phyloP scores from a whole-genome alignment of 2,113 vertebrate species.

The Colaptes auratus region DNA sequence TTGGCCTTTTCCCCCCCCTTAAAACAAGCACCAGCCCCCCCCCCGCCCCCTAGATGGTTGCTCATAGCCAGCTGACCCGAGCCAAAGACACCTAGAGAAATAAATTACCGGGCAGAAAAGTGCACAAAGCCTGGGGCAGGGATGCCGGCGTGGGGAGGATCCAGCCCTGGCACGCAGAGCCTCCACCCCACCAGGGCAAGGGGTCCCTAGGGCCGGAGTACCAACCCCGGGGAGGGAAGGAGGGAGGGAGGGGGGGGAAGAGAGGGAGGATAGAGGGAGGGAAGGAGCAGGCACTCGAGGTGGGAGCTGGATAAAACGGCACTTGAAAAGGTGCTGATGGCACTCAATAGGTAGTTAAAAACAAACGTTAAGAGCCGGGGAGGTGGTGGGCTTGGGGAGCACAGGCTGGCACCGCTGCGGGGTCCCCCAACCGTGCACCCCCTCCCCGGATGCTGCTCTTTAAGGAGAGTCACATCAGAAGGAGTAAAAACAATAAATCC shows the following conservation, averaged over 20 bases:
- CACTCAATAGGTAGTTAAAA: background rate
- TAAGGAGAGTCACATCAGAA: accelerated
- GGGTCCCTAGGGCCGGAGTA: background rate
- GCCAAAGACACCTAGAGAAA: constrained; percentile 15
- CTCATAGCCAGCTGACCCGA: background rate
- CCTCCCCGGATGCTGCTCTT: background rate
- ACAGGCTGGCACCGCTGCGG: accelerated
- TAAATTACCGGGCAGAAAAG: constrained; percentile 25
- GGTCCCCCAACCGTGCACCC: accelerated
- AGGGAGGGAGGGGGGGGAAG: background rate
- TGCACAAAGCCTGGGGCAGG: background rate
- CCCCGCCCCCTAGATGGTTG: background rate
- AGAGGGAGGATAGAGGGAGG: background rate
- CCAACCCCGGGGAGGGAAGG: background rate
- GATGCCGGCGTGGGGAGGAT: background rate
- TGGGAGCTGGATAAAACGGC: constrained; percentile 36
- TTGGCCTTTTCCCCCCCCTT: background rate
- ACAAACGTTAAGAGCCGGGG: background rate
- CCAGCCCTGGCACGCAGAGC: background rate
- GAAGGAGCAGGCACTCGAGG: constrained; percentile 42
- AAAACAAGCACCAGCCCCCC: background rate
- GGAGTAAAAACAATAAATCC: background rate
- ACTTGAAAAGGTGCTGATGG: constrained; percentile 24
- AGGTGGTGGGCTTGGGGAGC: background rate
- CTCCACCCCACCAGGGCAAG: background rate